Evolutionary conservation across 2,797 vertebrate species (phyloP).

Genomic region (Anguilla pacifica): DNA sequence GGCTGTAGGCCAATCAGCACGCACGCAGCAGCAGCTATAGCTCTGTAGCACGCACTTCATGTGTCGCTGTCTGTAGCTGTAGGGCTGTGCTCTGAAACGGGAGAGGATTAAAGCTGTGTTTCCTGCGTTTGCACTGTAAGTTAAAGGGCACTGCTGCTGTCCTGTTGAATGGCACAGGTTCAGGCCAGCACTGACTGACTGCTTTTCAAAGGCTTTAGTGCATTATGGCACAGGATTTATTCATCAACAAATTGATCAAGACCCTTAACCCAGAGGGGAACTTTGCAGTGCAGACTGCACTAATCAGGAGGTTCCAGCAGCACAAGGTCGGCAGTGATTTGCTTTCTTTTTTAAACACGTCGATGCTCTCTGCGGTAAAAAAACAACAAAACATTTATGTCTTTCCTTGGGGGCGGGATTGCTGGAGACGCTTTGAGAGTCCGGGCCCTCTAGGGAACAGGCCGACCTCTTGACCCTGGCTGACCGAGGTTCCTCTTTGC

Average conservation of each 20-base stretch:
- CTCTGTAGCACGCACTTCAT: not conserved
- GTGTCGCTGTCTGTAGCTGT: not conserved
- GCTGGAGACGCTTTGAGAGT: constrained; percentile 17
- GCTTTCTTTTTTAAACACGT: too few relatives aligned
- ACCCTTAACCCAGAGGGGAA: not conserved
- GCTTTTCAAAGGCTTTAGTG: too few relatives aligned
- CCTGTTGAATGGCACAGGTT: constrained; percentile 1
- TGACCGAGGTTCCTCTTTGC: constrained; percentile 61
- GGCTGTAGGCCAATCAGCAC: too few relatives aligned
- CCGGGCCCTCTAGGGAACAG: constrained; percentile 43
- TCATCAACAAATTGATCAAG: not conserved
- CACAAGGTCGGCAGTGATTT: too few relatives aligned
- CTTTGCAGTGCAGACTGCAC: not conserved
- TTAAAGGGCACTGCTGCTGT: constrained; percentile 27
- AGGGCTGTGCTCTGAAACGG: constrained; percentile 46
- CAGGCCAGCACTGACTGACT: constrained; percentile 21
- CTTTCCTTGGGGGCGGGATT: not conserved
- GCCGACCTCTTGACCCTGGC: constrained; percentile 55
- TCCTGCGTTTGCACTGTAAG: not conserved
- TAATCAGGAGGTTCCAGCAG: not conserved
- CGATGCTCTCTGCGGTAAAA: too few relatives aligned
- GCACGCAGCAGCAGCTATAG: not conserved
- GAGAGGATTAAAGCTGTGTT: not conserved
- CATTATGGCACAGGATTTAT: not conserved
- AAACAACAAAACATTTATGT: not conserved